Evolutionary conservation across 1,140 invertebrate genomes (phyloP), one percentile per base, ranked within the genome.

Genomic region (Calliphora vicina): DNA sequence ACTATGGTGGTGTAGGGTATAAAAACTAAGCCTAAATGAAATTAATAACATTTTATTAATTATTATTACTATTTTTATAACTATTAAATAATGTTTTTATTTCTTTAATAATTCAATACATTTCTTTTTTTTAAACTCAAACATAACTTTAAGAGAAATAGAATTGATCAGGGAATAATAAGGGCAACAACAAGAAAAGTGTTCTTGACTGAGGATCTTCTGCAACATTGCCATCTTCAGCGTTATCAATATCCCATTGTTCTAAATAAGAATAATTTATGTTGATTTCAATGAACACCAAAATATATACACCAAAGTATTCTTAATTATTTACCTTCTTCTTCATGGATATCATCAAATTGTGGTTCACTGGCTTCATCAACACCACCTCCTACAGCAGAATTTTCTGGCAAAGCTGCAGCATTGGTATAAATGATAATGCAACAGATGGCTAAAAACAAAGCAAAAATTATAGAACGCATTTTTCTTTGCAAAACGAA

Each of bases 141-240:
- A 67, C n/a, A 67, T 42, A 42, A 71, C 35, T 73, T 82, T 73
- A 82, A 17, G 12, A 82, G 71, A 45, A 82, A 72, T 82, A 82
- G 29, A 82, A 82, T n/a, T 35, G 20, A 82, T 82, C 81, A 5
- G 81, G 81, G 67, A 82, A 82, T 72, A 82, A 45, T 23, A 82
- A 45, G 17, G 81, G 81, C 20, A 82, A 73, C 8, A 82, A 27
- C 15, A 82, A 23, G 29, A 45, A 71, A 17, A 72, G 20, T 23
- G 81, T 82, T 20, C 81, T 26, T 29, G 82, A 17, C 61, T 82
- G 27, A 4, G 73, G 45, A 42, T 2, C 35, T 74, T 25, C 26
- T 13, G 9, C 10, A 2, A 23, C 25, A 61, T 61, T 29, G 9
- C 25, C 5, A 50, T 20, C 15, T 61, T 17, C 25, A 10, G 17